These are phyloP conservation scores for Elaeidobius kamerunicus DNA, from an alignment of 2,888 invertebrate genomes.

Conservation along the genomic window DNA sequence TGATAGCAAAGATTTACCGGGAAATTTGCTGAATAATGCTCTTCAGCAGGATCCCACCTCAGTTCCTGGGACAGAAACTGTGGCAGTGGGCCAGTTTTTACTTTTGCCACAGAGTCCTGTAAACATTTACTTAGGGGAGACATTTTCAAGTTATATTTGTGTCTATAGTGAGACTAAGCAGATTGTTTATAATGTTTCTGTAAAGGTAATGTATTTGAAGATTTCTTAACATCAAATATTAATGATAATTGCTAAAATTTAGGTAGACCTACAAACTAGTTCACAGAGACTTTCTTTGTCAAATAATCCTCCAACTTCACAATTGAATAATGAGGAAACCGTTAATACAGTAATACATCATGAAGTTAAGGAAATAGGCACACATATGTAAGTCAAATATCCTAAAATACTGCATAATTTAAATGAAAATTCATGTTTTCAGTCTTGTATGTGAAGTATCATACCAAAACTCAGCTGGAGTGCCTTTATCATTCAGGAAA, in stretches of 20 bases:
- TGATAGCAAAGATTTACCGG: slow-evolving; percentile 82
- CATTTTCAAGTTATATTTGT: slow-evolving; percentile 96
- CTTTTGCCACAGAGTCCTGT: slow-evolving; percentile 96
- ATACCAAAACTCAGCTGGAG: slow-evolving; percentile 74
- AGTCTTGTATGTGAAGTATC: slow-evolving; percentile 95
- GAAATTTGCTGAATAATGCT: slow-evolving; percentile 73
- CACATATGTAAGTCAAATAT: slow-evolving; percentile 92
- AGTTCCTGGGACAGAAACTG: slow-evolving; percentile 75
- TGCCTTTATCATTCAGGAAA: slow-evolving; percentile 85
- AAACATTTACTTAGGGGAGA: slow-evolving; percentile 96
- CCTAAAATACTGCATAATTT: too few relatives aligned
- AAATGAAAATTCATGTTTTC: slow-evolving; percentile 36
- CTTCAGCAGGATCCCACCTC: slow-evolving; percentile 82
- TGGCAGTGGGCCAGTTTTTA: slow-evolving; percentile 86
- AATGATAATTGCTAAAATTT: slow-evolving; percentile 24
- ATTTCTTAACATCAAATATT: neutral
- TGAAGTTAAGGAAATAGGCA: slow-evolving; percentile 98
- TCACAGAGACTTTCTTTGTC: slow-evolving; percentile 82
- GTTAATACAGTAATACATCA: slow-evolving; percentile 95
- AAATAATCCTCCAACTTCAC: slow-evolving; percentile 59
- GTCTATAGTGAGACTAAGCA: slow-evolving; percentile 93
- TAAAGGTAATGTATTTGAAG: slow-evolving; percentile 59
- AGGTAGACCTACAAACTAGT: slow-evolving; percentile 93
- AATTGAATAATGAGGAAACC: slow-evolving; percentile 74
- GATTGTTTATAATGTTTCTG: slow-evolving; percentile 75